A percentile compares a stretch with the other conserved stretches of the same genome.
Evolutionary conservation across 2,888 invertebrate species (phyloP).

Genomic region (Lepidochitona cinerea): DNA sequence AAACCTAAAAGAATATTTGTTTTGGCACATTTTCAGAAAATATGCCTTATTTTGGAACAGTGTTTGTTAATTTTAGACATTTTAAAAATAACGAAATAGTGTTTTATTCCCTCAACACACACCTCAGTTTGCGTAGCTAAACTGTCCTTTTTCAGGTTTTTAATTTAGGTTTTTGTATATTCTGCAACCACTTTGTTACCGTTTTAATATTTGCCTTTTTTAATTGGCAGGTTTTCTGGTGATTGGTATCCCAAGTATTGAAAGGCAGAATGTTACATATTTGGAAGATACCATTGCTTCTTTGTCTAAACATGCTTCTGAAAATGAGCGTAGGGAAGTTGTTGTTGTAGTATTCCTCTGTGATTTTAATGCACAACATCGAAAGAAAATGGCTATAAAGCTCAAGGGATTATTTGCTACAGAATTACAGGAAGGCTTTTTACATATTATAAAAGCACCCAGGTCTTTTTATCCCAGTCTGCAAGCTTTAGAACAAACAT

Average conservation of each 20-base stretch:
- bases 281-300: conserved; percentile 66
- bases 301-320: conserved; percentile 60
- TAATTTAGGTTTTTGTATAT: no score
- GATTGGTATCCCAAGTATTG: conserved; percentile 71
- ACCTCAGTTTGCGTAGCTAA: no score
- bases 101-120: no score
- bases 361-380: conserved; percentile 60
- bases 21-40: no score
- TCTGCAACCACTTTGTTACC: no score
- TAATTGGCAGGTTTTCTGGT: conserved; percentile 62
- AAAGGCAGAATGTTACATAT: conserved; percentile 59
- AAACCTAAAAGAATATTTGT: no score
- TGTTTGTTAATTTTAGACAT: no score
- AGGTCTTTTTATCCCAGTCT: conserved; percentile 49
- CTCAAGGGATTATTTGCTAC: conserved; percentile 35
- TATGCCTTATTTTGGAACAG: no score
- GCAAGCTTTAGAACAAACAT: conserved; percentile 51
- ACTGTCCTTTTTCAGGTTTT: no score
- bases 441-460: conserved; percentile 64
- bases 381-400: conserved; percentile 29
- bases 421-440: conserved; percentile 62
- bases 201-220: no score
- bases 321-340: conserved; percentile 52
- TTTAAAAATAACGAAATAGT: no score
- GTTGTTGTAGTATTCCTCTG: conserved; percentile 68